These are phyloP conservation scores for Perithous albicinctus DNA, from an alignment of 2,888 invertebrate genomes.

Conservation along the genomic window DNA sequence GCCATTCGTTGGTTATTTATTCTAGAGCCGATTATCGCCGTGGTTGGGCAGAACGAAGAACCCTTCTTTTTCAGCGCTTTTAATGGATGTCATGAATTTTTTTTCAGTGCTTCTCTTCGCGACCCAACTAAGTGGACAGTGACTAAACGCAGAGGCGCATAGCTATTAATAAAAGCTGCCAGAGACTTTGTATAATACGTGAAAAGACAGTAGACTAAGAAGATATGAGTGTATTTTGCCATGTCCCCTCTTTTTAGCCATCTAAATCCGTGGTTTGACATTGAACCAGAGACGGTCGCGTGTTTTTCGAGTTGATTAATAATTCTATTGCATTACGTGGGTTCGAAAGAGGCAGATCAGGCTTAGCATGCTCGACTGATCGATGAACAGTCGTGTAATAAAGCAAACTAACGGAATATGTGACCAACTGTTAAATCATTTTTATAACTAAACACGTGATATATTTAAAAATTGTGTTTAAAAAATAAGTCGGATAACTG, in stretches of 20 bases:
- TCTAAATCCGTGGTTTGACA: conserved; percentile 20
- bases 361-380: background rate
- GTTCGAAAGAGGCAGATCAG: background rate
- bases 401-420: background rate
- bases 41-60: background rate
- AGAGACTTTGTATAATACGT: background rate
- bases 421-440: too few relatives aligned
- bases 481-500: too few relatives aligned
- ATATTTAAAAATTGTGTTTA: too few relatives aligned
- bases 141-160: conserved; percentile 3
- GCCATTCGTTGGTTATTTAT: conserved; percentile 8
- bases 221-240: background rate
- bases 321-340: conserved; percentile 5
- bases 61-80: background rate
- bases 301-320: conserved; percentile 28
- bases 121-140: conserved; percentile 26
- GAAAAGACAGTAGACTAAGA: background rate
- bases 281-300: background rate
- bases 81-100: conserved; percentile 10
- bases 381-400: background rate
- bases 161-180: conserved; percentile 40
- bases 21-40: background rate
- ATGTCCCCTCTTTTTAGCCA: background rate
- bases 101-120: background rate
- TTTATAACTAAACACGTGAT: too few relatives aligned